Conservation (phyloP, 1,140 invertebrate species). For the Eciton burchellii region DNA sequence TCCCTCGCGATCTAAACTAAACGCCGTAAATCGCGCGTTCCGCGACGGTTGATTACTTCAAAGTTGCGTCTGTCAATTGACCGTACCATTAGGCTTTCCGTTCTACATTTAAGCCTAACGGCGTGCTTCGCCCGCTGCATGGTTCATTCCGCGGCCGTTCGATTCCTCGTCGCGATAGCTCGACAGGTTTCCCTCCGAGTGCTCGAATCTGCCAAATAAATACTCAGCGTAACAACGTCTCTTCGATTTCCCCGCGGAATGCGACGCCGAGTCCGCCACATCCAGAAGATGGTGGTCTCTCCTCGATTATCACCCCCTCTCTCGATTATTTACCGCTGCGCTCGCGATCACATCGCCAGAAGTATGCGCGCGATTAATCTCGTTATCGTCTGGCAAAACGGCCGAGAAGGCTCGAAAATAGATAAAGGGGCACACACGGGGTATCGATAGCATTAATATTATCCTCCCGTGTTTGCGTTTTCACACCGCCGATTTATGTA, state of each 20-base stretch:
- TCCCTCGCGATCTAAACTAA: slow-evolving; percentile 48
- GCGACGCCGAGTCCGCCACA: neutral
- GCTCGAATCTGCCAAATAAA: slow-evolving; percentile 16
- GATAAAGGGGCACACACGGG: neutral
- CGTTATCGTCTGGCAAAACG: neutral
- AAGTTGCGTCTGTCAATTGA: slow-evolving; percentile 24
- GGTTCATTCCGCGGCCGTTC: neutral
- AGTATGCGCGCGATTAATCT: neutral
- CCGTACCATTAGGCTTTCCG: neutral
- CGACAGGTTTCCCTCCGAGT: neutral
- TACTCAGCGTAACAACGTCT: neutral
- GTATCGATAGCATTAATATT: slow-evolving; percentile 18
- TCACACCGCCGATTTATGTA: too few species aligned
- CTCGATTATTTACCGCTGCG: neutral
- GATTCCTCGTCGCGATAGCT: neutral
- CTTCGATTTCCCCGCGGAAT: neutral
- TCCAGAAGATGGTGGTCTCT: neutral
- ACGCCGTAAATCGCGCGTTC: neutral
- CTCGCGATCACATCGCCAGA: neutral
- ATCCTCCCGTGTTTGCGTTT: neutral
- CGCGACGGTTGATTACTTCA: slow-evolving; percentile 15
- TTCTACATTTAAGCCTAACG: neutral
- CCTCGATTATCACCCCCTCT: neutral
- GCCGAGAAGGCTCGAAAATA: neutral
- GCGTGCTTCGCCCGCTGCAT: neutral